Evolutionary conservation across 1,140 invertebrate genomes (phyloP).

Genomic region (Nasonia giraulti): DNA sequence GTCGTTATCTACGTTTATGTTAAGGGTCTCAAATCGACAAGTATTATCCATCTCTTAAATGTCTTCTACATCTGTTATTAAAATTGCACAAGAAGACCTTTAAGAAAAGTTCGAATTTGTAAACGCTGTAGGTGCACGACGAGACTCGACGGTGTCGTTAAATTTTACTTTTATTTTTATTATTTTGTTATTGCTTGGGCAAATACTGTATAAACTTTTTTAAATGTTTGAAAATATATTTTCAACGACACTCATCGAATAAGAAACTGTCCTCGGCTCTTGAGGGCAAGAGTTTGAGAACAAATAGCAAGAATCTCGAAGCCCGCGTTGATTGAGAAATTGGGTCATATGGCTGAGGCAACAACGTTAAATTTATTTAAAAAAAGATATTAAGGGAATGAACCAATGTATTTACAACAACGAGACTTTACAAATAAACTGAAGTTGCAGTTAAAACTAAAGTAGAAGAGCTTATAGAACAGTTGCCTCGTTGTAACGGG

Average conservation of each 20-base stretch:
- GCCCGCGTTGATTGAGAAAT: constrained; percentile 16
- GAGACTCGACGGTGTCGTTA: constrained; percentile 30
- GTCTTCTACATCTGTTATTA: not conserved
- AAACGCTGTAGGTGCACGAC: not conserved
- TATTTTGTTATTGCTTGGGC: not conserved
- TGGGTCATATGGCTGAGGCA: constrained; percentile 32
- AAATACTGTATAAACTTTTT: not conserved
- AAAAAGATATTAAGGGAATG: constrained; percentile 30
- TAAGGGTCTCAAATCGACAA: constrained; percentile 24
- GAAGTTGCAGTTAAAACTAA: constrained; percentile 34
- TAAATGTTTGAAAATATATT: constrained; percentile 22
- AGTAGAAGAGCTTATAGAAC: constrained; percentile 12
- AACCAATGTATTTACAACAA: constrained; percentile 39
- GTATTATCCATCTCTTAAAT: not conserved
- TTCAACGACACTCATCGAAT: constrained; percentile 25
- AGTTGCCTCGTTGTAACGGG: constrained; percentile 38
- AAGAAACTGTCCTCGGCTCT: constrained; percentile 22
- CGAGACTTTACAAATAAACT: not conserved
- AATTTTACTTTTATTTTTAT: constrained; percentile 22
- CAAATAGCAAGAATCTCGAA: constrained; percentile 36
- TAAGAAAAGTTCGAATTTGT: constrained; percentile 3
- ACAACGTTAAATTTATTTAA: constrained; percentile 24
- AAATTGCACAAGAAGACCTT: constrained; percentile 5
- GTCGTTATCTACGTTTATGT: constrained; percentile 29
- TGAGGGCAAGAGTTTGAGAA: constrained; percentile 8